phyloP scores from a whole-genome alignment of 2,797 vertebrate genomes.

The Microchirus variegatus region DNA sequence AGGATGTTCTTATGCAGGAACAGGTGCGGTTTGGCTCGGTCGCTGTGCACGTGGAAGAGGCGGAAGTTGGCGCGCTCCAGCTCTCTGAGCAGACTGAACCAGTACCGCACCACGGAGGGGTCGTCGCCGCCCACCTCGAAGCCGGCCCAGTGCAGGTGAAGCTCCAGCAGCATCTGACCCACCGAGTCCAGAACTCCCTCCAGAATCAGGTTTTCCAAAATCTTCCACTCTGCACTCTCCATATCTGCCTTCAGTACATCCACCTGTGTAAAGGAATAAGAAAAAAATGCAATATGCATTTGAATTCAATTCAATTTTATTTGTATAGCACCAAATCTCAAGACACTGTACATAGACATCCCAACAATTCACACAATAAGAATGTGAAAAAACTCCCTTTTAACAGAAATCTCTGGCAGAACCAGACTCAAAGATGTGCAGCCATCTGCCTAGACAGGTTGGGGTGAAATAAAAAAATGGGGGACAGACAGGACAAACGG shows the following conservation, averaged over 20 bases:
- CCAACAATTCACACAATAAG: too few relatives aligned
- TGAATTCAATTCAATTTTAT: too few relatives aligned
- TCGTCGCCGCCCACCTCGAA: slow-evolving; percentile 94
- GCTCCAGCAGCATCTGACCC: slow-evolving; percentile 91
- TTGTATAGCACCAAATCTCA: too few relatives aligned
- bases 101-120: slow-evolving; percentile 90
- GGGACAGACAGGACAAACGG: too few relatives aligned
- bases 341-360: too few relatives aligned
- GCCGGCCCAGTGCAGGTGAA: slow-evolving; percentile 95
- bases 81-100: slow-evolving; percentile 95
- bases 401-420: too few relatives aligned
- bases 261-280: slow-evolving; percentile 76
- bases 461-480: too few relatives aligned
- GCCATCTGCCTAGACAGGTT: too few relatives aligned
- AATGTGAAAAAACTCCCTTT: too few relatives aligned
- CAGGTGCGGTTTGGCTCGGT: slow-evolving; percentile 85
- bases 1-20: slow-evolving; percentile 90
- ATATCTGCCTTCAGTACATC: slow-evolving; percentile 93
- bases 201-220: slow-evolving; percentile 93
- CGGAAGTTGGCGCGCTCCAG: slow-evolving; percentile 88
- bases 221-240: slow-evolving; percentile 97
- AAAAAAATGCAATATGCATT: too few relatives aligned
- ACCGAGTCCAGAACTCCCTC: slow-evolving; percentile 90
- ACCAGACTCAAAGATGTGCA: too few relatives aligned
- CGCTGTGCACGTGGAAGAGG: slow-evolving; percentile 89